Evolutionary conservation across 2,888 invertebrate species (phyloP).

Genomic region (Antheraea assamensis): DNA sequence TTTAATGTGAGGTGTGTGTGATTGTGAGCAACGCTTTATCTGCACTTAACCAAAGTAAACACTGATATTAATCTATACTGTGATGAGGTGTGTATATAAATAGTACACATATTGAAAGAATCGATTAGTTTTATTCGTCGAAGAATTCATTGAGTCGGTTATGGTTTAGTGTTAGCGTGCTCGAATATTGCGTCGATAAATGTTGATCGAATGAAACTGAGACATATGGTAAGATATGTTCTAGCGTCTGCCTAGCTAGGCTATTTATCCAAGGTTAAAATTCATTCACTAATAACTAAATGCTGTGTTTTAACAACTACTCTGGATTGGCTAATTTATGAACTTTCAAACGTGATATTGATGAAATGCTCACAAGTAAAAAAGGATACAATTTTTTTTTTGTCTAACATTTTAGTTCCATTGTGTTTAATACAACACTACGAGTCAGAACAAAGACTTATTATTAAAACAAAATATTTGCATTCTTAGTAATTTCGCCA

Average conservation of each 20-base stretch:
- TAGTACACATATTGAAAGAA: background rate
- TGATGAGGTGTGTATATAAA: background rate
- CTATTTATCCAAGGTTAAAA: too few relatives aligned
- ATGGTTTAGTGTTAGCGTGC: background rate
- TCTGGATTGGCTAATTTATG: too few relatives aligned
- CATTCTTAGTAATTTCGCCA: background rate
- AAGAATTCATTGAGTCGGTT: background rate
- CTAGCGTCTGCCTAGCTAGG: too few relatives aligned
- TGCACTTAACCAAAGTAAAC: slow-evolving; percentile 42
- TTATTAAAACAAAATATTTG: background rate
- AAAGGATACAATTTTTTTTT: too few relatives aligned
- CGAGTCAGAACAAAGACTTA: background rate
- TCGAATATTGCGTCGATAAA: background rate
- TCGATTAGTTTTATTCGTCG: background rate
- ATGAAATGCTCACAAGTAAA: too few relatives aligned
- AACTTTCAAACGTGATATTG: too few relatives aligned
- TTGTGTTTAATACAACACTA: background rate
- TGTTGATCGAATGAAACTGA: background rate
- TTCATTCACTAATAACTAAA: too few relatives aligned
- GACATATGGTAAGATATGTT: background rate
- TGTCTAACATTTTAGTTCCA: background rate
- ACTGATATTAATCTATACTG: slow-evolving; percentile 16
- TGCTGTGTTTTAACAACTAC: too few relatives aligned
- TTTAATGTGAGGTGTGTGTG: slow-evolving; percentile 50
- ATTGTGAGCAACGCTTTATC: slow-evolving; percentile 47